These are phyloP conservation scores for Platysternon megacephalum DNA, from an alignment of 2,113 vertebrate species.

Conservation along the genomic window DNA sequence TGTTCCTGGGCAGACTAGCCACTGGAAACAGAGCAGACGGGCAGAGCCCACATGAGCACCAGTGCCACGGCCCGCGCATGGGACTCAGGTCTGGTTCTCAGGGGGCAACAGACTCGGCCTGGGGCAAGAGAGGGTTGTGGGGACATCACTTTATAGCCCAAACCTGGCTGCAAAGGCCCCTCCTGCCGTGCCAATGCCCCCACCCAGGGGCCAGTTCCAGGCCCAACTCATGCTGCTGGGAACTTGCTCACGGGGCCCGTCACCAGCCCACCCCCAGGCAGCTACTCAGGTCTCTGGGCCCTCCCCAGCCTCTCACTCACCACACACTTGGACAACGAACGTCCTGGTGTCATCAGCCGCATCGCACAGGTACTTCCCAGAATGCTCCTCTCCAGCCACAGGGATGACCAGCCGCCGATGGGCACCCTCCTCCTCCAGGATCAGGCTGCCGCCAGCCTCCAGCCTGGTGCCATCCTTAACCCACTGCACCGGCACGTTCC, in stretches of 20 bases:
- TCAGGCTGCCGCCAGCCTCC: slow-evolving; percentile 77
- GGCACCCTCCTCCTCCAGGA: slow-evolving; percentile 81
- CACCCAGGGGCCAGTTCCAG: too few species aligned
- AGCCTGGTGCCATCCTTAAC: slow-evolving; percentile 68
- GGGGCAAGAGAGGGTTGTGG: not conserved
- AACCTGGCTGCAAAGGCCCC: too few species aligned
- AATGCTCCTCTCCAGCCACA: slow-evolving; percentile 72
- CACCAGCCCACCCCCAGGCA: not conserved
- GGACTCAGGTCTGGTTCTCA: not conserved
- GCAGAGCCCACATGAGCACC: too few species aligned
- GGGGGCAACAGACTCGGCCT: not conserved
- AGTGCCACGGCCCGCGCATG: too few species aligned
- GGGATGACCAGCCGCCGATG: slow-evolving; percentile 80
- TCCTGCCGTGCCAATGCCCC: too few species aligned
- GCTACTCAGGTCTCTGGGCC: not conserved
- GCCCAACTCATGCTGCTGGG: too few species aligned
- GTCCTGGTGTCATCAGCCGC: slow-evolving; percentile 82
- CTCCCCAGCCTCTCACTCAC: slow-evolving; percentile 73
- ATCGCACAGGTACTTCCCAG: slow-evolving; percentile 88
- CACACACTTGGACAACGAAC: slow-evolving; percentile 87
- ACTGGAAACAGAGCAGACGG: too few species aligned
- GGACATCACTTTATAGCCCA: not conserved
- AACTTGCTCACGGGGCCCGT: not conserved
- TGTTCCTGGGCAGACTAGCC: not conserved
- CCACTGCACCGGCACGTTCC: slow-evolving; percentile 58